A percentile compares a stretch with the other conserved stretches of the same genome.
Evolutionary conservation across 2,888 invertebrate species (phyloP).

Genomic region (Drosophila rubida): DNA sequence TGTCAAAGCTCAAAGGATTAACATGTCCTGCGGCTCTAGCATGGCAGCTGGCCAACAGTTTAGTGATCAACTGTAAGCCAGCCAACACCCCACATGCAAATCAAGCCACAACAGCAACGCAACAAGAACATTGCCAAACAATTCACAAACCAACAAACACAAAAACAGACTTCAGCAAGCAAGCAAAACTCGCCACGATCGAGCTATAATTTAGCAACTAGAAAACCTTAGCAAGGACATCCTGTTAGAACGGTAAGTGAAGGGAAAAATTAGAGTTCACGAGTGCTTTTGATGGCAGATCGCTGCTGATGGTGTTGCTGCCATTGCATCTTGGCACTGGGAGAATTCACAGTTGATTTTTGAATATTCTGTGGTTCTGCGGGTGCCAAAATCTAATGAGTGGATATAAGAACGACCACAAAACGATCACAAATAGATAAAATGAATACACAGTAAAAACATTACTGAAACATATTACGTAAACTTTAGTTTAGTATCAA

Average conservation of each 20-base stretch:
- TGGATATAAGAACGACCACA: slow-evolving; percentile 29
- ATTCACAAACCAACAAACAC: neutral
- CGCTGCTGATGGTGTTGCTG: slow-evolving; percentile 25
- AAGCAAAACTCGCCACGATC: neutral
- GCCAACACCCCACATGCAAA: neutral
- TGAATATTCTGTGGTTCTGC: slow-evolving; percentile 85
- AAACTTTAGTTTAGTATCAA: no score
- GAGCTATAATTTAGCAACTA: neutral
- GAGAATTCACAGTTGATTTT: slow-evolving; percentile 85
- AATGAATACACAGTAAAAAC: neutral
- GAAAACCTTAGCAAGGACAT: no score
- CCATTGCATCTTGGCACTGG: slow-evolving; percentile 85
- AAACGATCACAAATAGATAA: neutral
- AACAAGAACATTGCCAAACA: neutral
- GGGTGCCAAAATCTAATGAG: slow-evolving; percentile 84
- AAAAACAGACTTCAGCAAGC: neutral
- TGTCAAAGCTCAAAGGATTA: slow-evolving; percentile 84
- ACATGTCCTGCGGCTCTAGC: slow-evolving; percentile 81
- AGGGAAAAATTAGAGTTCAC: slow-evolving; percentile 8
- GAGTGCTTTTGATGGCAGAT: neutral
- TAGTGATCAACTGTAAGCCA: slow-evolving; percentile 23
- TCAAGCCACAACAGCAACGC: slow-evolving; percentile 1
- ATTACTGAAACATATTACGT: no score
- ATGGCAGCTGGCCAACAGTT: slow-evolving; percentile 20
- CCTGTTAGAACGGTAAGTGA: slow-evolving; percentile 11